A percentile compares a stretch with the other conserved stretches of the same genome.
Evolutionary conservation across 2,113 vertebrate species (phyloP).

Genomic region (Misgurnus anguillicaudatus): DNA sequence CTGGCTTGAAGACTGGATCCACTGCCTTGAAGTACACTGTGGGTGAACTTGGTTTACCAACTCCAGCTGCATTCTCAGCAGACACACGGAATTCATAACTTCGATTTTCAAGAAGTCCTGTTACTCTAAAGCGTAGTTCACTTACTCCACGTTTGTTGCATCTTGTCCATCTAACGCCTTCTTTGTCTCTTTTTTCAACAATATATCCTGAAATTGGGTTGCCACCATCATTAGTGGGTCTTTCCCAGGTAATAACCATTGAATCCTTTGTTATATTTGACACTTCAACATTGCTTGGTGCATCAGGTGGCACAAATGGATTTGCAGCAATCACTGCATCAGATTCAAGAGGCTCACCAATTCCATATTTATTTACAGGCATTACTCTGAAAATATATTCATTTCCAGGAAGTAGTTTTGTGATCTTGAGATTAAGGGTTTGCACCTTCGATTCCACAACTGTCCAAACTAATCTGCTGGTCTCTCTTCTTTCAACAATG

Average conservation of each 20-base stretch:
- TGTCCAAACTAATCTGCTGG: constrained; percentile 96
- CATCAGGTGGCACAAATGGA: constrained; percentile 86
- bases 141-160: constrained; percentile 92
- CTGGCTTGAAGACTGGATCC: constrained; percentile 95
- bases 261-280: constrained; percentile 94
- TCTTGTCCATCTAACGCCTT: constrained; percentile 94
- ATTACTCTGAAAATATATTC: constrained; percentile 97
- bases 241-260: constrained; percentile 97
- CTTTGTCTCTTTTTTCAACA: constrained; percentile 96
- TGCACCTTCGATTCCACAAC: constrained; percentile 90
- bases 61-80: constrained; percentile 94
- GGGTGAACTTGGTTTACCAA: constrained; percentile 86
- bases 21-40: constrained; percentile 88
- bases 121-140: constrained; percentile 92
- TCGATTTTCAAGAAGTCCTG: constrained; percentile 91
- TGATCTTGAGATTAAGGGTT: constrained; percentile 89
- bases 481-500: constrained; percentile 93
- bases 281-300: constrained; percentile 88
- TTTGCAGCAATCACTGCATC: constrained; percentile 89
- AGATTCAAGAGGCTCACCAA: constrained; percentile 95
- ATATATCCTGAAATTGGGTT: constrained; percentile 91
- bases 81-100: constrained; percentile 94
- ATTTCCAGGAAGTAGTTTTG: constrained; percentile 95
- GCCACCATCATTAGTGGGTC: constrained; percentile 90
- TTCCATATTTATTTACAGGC: constrained; percentile 95